Base-by-base conservation (phyloP, 2,797 vertebrate genomes). In the Champsocephalus esox region DNA sequence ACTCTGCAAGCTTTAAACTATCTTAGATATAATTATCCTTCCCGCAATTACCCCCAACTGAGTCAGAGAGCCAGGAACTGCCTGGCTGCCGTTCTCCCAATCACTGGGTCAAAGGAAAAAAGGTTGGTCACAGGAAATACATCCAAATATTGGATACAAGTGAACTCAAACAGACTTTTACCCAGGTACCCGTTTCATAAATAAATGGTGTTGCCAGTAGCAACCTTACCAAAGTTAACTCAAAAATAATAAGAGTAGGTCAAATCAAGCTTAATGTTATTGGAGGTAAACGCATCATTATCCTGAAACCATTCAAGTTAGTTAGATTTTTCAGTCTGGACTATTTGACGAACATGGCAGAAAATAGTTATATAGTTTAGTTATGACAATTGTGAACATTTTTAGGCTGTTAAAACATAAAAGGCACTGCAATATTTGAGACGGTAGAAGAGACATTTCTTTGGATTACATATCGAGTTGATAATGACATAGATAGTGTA, bases 11-110 rank as follows among this genome's bases (percentile, higher is more conserved):
- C 72, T 87, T 84, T 63, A 81, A 85, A 83, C 67, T 74, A 71
- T 59, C 71, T 11, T 14, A 70, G 85, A 89, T 88, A 88, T 85
- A 88, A 84, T 89, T 87, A 89, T 45, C 60, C 66, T 72, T 64
- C 70, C 76, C 6, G 21, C 69, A 82, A 76, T 86, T 75, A 86
- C 43, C 66, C 76, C 71, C 32, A 44, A 41, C 66, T 75, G 59
- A 77, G 70, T 82, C 65, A 83, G 55, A 73, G 66, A 41, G 56
- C 66, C 59, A 59, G 58, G 59, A 83, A 72, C 48, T 69, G 82
- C 70, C 68, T 11, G 49, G 75, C 73, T 60, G 62, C 62, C 12
- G 44, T 70, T 67, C 77, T 77, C 52, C 63, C 16, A 64, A 68
- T 74, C 70, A 62, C 77, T 45, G 24, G 28, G 32, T 32, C 16